Percentiles rank a stretch among this genome's conserved stretches.
Evolutionary conservation across 2,797 vertebrate species (phyloP).

Genomic region (Sardinella longiceps): DNA sequence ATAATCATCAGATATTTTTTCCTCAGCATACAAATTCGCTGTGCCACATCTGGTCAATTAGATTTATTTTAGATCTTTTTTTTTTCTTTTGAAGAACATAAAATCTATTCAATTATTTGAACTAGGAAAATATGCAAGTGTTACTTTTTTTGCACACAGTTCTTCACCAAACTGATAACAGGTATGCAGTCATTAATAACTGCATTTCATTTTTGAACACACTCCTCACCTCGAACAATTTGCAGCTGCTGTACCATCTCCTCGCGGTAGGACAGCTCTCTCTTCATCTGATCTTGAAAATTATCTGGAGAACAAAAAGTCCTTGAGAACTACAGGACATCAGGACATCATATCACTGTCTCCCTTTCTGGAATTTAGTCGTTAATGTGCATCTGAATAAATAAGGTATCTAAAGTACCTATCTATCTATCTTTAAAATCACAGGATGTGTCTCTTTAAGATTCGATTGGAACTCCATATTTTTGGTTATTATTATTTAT

Average conservation of each 20-base stretch:
- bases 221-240: slow-evolving; percentile 90
- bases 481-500: no score
- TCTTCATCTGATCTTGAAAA: slow-evolving; percentile 99
- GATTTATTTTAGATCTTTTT: not conserved
- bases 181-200: not conserved
- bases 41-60: not conserved
- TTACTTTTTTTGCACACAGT: slow-evolving; percentile 66
- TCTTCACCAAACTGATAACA: slow-evolving; percentile 16
- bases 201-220: not conserved
- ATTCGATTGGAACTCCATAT: not conserved
- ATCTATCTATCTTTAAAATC: not conserved
- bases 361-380: not conserved
- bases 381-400: no score
- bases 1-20: not conserved
- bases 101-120: not conserved
- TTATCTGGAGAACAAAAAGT: slow-evolving; percentile 82
- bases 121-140: slow-evolving; percentile 69
- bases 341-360: not conserved
- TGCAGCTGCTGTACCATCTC: slow-evolving; percentile 99
- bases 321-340: slow-evolving; percentile 38
- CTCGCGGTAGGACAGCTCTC: slow-evolving; percentile 96
- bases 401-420: no score
- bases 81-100: slow-evolving; percentile 5
- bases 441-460: not conserved
- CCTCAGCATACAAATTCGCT: not conserved